phyloP scores from a whole-genome alignment of 2,113 vertebrate genomes.

The Anhinga rufa region DNA sequence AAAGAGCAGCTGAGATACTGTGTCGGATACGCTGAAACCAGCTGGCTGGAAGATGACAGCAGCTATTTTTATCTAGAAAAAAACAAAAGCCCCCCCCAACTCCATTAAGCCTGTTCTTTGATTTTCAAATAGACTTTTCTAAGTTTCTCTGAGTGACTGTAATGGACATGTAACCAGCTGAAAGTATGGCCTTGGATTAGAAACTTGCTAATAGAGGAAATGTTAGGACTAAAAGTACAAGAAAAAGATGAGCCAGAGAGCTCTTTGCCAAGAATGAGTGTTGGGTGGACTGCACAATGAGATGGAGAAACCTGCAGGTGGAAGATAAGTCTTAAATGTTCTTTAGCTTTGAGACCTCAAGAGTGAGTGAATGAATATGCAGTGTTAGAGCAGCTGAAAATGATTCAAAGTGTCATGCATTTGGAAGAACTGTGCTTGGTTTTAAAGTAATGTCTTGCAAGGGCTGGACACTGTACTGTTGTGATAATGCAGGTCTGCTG shows the following conservation, averaged over 20 bases:
- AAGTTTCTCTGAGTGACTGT: neutral
- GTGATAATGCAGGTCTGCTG: neutral
- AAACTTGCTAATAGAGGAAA: neutral
- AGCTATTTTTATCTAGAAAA: neutral
- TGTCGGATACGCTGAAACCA: neutral
- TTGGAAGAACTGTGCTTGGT: neutral
- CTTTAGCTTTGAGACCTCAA: neutral
- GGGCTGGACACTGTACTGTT: neutral
- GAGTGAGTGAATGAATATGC: neutral
- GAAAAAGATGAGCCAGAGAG: neutral
- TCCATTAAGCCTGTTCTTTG: neutral
- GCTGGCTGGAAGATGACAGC: neutral
- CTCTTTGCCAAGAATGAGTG: neutral
- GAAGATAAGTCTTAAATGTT: neutral
- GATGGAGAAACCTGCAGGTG: neutral
- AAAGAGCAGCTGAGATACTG: neutral
- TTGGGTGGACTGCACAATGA: neutral
- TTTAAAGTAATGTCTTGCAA: neutral
- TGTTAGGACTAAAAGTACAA: neutral
- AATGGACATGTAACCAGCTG: neutral
- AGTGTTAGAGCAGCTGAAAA: neutral
- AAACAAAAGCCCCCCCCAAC: neutral
- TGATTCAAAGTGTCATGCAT: neutral
- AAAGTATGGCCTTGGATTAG: neutral
- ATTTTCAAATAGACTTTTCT: neutral